Evolutionary conservation across 2,113 vertebrate genomes (phyloP).

Genomic region (Hemichromis elongatus): DNA sequence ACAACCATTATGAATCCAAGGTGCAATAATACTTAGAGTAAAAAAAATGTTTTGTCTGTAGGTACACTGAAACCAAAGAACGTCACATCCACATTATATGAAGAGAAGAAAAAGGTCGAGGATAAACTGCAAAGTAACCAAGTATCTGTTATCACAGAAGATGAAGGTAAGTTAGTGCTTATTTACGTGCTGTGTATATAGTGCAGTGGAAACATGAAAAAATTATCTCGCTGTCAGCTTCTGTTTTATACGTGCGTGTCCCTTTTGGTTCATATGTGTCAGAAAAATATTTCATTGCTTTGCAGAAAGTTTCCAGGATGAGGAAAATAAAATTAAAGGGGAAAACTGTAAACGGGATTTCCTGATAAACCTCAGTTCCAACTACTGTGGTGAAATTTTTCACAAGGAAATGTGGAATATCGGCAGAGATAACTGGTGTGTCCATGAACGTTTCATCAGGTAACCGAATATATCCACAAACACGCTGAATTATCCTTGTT

Average conservation of each 20-base stretch:
- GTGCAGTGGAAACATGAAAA: not conserved
- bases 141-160: conserved; percentile 16
- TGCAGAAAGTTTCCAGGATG: conserved; percentile 59
- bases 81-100: not conserved
- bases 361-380: accelerated
- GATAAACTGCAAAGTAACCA: not conserved
- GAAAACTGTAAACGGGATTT: accelerated
- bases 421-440: conserved; percentile 45
- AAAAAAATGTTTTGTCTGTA: not conserved
- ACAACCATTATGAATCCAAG: not conserved
- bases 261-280: not conserved
- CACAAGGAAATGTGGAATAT: not conserved
- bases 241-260: accelerated
- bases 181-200: not conserved
- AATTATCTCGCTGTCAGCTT: accelerated
- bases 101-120: not conserved
- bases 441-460: conserved; percentile 41
- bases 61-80: not conserved
- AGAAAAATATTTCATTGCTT: not conserved
- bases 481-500: not conserved
- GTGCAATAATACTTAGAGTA: not conserved
- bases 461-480: not conserved
- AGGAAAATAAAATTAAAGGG: accelerated
- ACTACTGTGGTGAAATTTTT: accelerated
- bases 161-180: conserved; percentile 21